Conservation (phyloP, 2,797 vertebrate genomes). For the Scolopax bukidnonensis region DNA sequence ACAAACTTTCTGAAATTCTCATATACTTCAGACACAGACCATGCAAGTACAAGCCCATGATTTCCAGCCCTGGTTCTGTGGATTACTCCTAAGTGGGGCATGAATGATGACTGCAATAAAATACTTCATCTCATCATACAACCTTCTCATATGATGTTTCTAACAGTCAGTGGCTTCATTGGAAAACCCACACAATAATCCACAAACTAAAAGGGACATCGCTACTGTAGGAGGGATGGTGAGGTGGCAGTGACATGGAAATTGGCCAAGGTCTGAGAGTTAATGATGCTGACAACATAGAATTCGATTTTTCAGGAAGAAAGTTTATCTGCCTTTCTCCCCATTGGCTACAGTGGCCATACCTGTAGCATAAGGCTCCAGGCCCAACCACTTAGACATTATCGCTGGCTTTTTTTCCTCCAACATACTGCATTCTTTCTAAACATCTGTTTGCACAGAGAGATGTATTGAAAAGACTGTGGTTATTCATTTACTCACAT, state of each 20-base stretch:
- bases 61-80: not conserved
- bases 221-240: not conserved
- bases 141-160: not conserved
- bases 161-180: not conserved
- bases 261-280: not conserved
- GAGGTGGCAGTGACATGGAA: not conserved
- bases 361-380: not conserved
- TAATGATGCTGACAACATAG: not conserved
- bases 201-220: not conserved
- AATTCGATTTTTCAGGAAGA: not conserved
- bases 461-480: conserved; percentile 67
- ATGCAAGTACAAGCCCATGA: not conserved
- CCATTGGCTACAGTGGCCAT: not conserved
- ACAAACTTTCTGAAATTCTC: not conserved
- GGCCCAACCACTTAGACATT: not conserved
- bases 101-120: not conserved
- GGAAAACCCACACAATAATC: not conserved
- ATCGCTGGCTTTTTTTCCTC: not conserved
- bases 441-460: conserved; percentile 65
- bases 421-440: conserved; percentile 43
- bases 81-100: not conserved
- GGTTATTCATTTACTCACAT: conserved; percentile 66
- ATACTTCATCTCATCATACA: not conserved
- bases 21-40: not conserved
- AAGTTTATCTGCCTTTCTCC: not conserved